Percentiles rank a stretch among this genome's conserved stretches.
Evolutionary conservation across 2,113 vertebrate genomes (phyloP).

Genomic region (Rhinopomastus cyanomelas): DNA sequence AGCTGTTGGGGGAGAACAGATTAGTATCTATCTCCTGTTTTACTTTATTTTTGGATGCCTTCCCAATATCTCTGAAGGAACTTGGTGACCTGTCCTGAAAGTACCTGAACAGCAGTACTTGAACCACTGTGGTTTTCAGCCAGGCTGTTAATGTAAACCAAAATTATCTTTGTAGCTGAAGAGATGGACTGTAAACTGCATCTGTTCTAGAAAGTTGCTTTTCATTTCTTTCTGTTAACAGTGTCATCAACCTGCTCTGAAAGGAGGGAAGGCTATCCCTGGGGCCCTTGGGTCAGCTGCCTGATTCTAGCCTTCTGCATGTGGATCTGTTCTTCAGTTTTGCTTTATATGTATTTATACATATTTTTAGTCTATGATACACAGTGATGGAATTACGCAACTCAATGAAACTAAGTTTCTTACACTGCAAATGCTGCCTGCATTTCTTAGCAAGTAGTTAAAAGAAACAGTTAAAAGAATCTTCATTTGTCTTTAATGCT

Average conservation of each 20-base stretch:
- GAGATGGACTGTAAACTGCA: not conserved
- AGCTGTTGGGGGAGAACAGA: not conserved
- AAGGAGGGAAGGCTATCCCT: not conserved
- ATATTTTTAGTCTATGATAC: not conserved
- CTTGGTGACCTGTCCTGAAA: not conserved
- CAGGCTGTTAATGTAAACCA: not conserved
- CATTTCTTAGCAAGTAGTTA: not conserved
- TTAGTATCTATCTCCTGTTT: not conserved
- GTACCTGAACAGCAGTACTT: not conserved
- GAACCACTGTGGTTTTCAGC: not conserved
- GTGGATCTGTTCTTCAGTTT: not conserved
- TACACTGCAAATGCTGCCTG: not conserved
- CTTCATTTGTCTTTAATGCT: not conserved
- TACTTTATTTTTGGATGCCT: not conserved
- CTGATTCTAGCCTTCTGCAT: not conserved
- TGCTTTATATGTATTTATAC: not conserved
- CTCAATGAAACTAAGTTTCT: not conserved
- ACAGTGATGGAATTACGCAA: not conserved
- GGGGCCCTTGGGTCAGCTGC: not conserved
- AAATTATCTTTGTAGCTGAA: not conserved
- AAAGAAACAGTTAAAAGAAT: not conserved
- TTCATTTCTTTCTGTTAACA: not conserved
- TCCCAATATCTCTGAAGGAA: not conserved
- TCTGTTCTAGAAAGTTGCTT: not conserved
- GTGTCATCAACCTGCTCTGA: not conserved